These are phyloP conservation scores for Rattus rattus DNA, from an alignment of 2,113 vertebrate genomes.

Conservation along the genomic window DNA sequence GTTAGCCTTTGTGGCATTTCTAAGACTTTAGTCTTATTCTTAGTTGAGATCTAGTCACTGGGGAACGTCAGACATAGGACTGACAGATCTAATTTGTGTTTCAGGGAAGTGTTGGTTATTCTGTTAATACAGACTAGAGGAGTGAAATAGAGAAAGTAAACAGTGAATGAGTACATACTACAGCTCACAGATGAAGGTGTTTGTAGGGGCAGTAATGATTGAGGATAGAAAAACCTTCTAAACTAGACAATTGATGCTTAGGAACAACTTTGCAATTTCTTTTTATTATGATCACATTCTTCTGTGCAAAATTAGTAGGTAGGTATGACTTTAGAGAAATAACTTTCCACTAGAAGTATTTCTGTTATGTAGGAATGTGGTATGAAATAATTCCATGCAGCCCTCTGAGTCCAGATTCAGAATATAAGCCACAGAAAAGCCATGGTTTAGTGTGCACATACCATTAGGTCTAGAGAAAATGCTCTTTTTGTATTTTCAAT, in stretches of 20 bases:
- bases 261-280: background rate
- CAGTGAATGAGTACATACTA: background rate
- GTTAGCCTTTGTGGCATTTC: background rate
- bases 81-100: background rate
- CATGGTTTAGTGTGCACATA: background rate
- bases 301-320: background rate
- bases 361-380: background rate
- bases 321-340: background rate
- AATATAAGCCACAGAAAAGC: background rate
- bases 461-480: background rate
- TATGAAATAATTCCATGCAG: background rate
- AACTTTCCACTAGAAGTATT: background rate
- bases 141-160: background rate
- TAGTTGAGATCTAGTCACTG: background rate
- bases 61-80: background rate
- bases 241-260: background rate
- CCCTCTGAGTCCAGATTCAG: background rate
- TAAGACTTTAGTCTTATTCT: background rate
- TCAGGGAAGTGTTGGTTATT: background rate
- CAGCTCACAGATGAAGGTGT: background rate
- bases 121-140: background rate
- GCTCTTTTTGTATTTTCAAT: background rate
- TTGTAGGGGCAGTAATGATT: background rate
- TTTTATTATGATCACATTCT: background rate
- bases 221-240: background rate